Evolutionary conservation across 2,797 vertebrate genomes (phyloP), one percentile per base, ranked within the genome.

Genomic region (Oreochromis grahami): DNA sequence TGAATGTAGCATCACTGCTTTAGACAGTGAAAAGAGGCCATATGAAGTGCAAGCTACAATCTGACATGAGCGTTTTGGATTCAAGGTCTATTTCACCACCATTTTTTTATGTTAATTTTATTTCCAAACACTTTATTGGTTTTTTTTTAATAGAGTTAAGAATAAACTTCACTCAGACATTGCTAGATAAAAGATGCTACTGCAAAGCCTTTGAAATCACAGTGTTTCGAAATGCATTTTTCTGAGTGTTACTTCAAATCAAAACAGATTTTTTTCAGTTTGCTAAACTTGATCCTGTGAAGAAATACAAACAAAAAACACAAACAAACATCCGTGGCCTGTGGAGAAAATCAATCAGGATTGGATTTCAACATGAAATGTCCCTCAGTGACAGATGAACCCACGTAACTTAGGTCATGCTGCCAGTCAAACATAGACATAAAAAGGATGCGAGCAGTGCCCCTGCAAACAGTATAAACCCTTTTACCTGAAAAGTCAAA

Each of bases 361-460:
- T 8, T 80, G 15, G 68, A 72, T 52, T 32, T 32, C 3, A n/a
- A 2, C 6, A 10, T 43, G 52, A 3, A 48, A 7, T 26, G 26
- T 52, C 48, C 50, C 70, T 29, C 29, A 2, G 78, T 55, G 86
- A 79, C 88, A 87, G 84, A 45, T 88, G 84, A 24, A 78, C 82
- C 5, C 93, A 92, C 34, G 52, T 10, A 48, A 48, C 34, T 43
- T 5, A 21, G 38, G 77, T 63, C 85, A 32, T 89, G 87, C 77
- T 87, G 78, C 82, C 58, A 82, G 79, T 83, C 88, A 88, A 92
- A 91, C 78, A 90, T 24, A 79, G 87, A 63, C 34, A 86, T 76
- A 72, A 84, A 90, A 76, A 9, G 70, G 83, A 76, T 5, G 32
- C 43, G 24, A 87, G 52, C 48, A 8, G 81, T 70, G 24, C 48